Evolutionary conservation across 1,140 invertebrate genomes (phyloP).

Genomic region (Panagrolaimus sp.): DNA sequence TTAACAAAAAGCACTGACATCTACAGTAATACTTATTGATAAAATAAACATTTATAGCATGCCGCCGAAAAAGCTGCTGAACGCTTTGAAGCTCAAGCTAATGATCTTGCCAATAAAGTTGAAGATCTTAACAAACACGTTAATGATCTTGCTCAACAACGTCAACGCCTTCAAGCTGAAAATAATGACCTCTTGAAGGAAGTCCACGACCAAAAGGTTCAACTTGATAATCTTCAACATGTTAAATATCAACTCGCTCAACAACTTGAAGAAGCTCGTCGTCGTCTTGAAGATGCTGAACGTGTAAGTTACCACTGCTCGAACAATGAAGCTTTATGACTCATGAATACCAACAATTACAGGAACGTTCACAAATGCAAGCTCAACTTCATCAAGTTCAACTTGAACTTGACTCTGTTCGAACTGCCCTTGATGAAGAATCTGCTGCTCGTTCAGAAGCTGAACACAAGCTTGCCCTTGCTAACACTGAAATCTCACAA

Average conservation of each 20-base stretch:
- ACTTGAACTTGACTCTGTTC: constrained; percentile 79
- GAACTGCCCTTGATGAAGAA: constrained; percentile 88
- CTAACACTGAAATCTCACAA: constrained; percentile 76
- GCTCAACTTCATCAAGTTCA: constrained; percentile 80
- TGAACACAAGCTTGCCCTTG: constrained; percentile 84
- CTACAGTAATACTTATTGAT: too few species aligned
- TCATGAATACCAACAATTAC: too few species aligned
- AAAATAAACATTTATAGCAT: constrained; percentile 59
- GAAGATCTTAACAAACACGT: constrained; percentile 89
- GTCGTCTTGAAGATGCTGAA: constrained; percentile 87
- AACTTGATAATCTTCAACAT: constrained; percentile 67
- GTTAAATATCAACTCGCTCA: constrained; percentile 77
- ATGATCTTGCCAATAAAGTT: constrained; percentile 82
- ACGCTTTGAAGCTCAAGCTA: constrained; percentile 78
- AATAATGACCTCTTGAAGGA: constrained; percentile 90
- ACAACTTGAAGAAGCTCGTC: constrained; percentile 84
- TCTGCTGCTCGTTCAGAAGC: constrained; percentile 85
- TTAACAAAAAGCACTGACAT: too few species aligned
- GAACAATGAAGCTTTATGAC: too few species aligned
- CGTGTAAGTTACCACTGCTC: constrained; percentile 60
- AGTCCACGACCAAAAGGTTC: constrained; percentile 73
- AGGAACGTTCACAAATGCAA: constrained; percentile 74
- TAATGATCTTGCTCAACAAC: constrained; percentile 78
- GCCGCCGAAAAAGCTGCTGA: constrained; percentile 78
- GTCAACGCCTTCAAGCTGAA: constrained; percentile 64